Base-by-base conservation (phyloP, 2,888 invertebrate species). In the Lasioglossum morio region DNA sequence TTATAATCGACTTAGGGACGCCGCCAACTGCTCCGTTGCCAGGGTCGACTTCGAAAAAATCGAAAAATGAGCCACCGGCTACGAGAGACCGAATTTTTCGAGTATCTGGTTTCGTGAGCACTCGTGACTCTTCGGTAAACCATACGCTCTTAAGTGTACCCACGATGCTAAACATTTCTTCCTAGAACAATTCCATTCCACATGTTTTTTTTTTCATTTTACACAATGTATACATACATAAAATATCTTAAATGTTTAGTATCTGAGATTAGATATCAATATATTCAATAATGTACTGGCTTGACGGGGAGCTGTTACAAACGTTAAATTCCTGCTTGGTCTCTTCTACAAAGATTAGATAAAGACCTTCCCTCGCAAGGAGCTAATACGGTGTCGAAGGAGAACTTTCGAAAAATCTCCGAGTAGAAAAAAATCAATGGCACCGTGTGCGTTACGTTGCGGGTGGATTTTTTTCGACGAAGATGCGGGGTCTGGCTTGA, bases 1-100 rank as follows among this genome's bases (percentile, higher is more conserved):
- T 77, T 74, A 78, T 77, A 85, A 86, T 85, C 80, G 85, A 77
- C 81, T 81, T 66, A 69, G 81, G 63, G 72, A 81, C 48, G 66
- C 70, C 69, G 63, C 46, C 77, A 72, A 70, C 85, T 77, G 86
- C 73, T 85, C 79, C 77, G 77, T 72, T 85, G 76, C 70, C 23
- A 70, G 27, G 40, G 73, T 79, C 82, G 85, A 78, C 74, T 81
- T 74, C 43, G 76, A 53, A 72, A 66, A 81, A 81, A 73, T 85
- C 81, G 70, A 78, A 79, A 85, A 79, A 60, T 37, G 70, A 27
- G 53, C 66, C 30, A 34, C 66, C 66, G 66, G 66, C 66, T 66
- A 34, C 8, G 60, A 14, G 10, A 34, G 23, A 8, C 34, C 34
- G 19, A 66, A 66, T 66, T 66, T 34, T 19, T 66, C 34, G 66